These are phyloP conservation scores for Mormyrops attenuatus DNA, from an alignment of 2,797 vertebrate genomes.

Conservation along the genomic window DNA sequence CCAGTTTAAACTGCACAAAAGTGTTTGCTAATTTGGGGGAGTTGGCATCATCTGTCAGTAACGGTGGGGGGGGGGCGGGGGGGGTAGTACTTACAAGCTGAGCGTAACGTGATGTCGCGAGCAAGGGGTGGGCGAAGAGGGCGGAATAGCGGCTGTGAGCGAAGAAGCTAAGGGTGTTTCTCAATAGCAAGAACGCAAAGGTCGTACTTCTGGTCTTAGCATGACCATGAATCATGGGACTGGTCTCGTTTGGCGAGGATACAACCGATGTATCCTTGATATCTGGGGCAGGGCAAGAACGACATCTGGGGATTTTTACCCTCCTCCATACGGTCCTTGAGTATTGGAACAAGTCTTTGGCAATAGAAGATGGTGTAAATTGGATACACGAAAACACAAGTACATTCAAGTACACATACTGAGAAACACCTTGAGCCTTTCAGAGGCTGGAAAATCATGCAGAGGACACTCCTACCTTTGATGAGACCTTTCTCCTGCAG, in stretches of 20 bases:
- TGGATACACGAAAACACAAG: background rate
- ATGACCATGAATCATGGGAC: background rate
- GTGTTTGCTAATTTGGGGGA: background rate
- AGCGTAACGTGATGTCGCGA: background rate
- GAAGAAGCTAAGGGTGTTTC: background rate
- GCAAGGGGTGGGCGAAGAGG: background rate
- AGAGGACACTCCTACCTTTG: conserved; percentile 38
- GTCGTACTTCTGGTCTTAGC: background rate
- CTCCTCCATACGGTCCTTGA: background rate
- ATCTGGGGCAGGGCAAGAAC: background rate
- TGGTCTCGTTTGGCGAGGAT: background rate
- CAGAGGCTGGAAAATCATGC: background rate
- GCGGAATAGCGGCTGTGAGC: background rate
- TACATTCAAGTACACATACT: background rate
- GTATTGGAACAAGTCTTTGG: background rate
- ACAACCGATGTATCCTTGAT: background rate
- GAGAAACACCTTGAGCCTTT: background rate
- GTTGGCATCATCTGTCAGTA: background rate
- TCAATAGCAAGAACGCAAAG: background rate
- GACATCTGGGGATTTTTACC: background rate
- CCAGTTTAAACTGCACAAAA: background rate
- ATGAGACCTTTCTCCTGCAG: conserved; percentile 85
- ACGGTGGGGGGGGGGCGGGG: background rate
- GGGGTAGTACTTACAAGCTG: background rate
- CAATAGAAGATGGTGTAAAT: background rate